Percentiles rank a stretch among this genome's conserved stretches.
Evolutionary conservation across 2,113 vertebrate genomes (phyloP).

Genomic region (Leucoraja erinaceus): DNA sequence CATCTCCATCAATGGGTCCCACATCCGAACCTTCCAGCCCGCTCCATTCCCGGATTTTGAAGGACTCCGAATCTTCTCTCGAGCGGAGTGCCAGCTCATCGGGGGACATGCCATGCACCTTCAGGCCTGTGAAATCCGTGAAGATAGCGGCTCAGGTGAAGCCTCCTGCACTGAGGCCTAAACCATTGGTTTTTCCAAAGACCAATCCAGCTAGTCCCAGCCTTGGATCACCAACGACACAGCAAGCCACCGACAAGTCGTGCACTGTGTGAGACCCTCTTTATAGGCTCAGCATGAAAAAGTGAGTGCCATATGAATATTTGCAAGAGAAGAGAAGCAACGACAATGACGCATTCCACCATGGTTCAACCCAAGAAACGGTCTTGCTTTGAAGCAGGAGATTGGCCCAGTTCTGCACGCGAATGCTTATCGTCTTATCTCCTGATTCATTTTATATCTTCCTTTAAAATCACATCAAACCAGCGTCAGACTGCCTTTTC

Average conservation of each 20-base stretch:
- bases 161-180: conserved; percentile 86
- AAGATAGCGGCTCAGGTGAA: conserved; percentile 64
- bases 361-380: not conserved
- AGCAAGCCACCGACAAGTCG: conserved; percentile 79
- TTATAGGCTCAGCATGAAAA: not conserved
- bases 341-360: not conserved
- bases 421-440: not conserved
- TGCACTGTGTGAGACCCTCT: conserved; percentile 73
- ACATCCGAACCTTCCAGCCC: conserved; percentile 92
- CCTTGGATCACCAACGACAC: conserved; percentile 69
- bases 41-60: conserved; percentile 82
- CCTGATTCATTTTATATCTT: not conserved
- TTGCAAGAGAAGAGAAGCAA: not conserved
- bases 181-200: conserved; percentile 87
- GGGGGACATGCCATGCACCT: conserved; percentile 84
- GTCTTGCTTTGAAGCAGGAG: not conserved
- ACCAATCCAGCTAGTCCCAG: conserved; percentile 61
- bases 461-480: not conserved
- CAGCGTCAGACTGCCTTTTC: not conserved
- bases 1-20: conserved; percentile 61
- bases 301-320: not conserved
- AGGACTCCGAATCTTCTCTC: conserved; percentile 71
- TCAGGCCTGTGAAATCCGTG: conserved; percentile 72
- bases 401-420: not conserved
- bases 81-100: conserved; percentile 90